phyloP scores from a whole-genome alignment of 2,113 vertebrate genomes.

The Myrmophylax atrothorax region DNA sequence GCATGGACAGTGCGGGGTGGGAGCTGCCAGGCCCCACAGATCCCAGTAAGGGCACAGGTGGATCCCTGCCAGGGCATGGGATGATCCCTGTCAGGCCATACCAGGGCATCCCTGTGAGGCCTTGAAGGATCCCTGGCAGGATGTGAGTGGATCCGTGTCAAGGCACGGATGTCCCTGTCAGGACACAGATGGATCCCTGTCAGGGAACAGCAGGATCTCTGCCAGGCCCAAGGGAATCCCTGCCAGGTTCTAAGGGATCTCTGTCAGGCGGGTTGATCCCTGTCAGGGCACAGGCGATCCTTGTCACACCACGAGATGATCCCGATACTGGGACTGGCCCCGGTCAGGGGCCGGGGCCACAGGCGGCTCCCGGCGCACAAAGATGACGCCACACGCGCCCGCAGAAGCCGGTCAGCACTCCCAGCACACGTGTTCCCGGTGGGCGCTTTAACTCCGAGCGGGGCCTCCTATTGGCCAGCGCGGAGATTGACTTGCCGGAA shows the following conservation, averaged over 20 bases:
- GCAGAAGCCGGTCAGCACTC: not conserved
- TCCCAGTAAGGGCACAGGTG: too few relatives aligned
- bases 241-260: too few relatives aligned
- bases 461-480: rapidly evolving
- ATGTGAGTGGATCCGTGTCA: not conserved
- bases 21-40: not conserved
- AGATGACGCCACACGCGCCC: rapidly evolving
- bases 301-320: rapidly evolving
- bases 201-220: not conserved
- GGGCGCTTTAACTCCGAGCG: not conserved
- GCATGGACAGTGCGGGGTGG: rapidly evolving
- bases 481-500: rapidly evolving
- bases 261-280: not conserved
- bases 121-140: not conserved
- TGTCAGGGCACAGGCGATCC: too few relatives aligned
- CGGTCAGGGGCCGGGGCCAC: rapidly evolving
- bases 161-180: rapidly evolving
- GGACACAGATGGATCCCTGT: rapidly evolving
- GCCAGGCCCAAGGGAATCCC: too few relatives aligned
- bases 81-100: too few relatives aligned
- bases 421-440: not conserved
- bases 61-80: rapidly evolving
- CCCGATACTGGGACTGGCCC: rapidly evolving
- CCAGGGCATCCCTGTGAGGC: not conserved
- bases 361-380: rapidly evolving